Percentiles rank a stretch among this genome's conserved stretches.
Conservation (phyloP, 2,113 vertebrate genomes). For the Bubo bubo region DNA sequence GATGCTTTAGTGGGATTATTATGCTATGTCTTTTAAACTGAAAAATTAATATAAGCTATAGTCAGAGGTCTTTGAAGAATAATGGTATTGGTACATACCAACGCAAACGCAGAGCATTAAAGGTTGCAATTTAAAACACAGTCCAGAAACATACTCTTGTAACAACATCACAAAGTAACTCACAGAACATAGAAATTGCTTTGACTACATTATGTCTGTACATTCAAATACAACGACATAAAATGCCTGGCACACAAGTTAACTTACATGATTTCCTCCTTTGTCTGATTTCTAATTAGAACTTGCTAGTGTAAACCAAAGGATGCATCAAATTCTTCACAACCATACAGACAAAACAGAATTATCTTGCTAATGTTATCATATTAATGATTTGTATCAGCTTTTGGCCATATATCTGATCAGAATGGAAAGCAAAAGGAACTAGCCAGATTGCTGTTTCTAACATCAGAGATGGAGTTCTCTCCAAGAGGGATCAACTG, state of each 20-base stretch:
- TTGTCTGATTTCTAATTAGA: background rate
- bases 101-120: background rate
- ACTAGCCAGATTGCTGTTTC: background rate
- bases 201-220: background rate
- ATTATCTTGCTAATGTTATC: background rate
- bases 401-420: background rate
- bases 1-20: background rate
- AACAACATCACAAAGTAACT: background rate
- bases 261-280: background rate
- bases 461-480: background rate
- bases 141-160: background rate
- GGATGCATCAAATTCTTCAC: background rate
- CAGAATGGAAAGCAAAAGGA: background rate
- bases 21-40: background rate
- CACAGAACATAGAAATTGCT: background rate
- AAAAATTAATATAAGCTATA: background rate
- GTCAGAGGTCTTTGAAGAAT: background rate
- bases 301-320: background rate
- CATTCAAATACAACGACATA: background rate
- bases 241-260: background rate
- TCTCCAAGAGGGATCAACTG: background rate
- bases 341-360: background rate
- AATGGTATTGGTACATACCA: background rate
- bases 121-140: background rate
- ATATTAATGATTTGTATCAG: background rate